phyloP scores from a whole-genome alignment of 35 echinoderm and acorn worm genomes.

The Amphiura filiformis region DNA sequence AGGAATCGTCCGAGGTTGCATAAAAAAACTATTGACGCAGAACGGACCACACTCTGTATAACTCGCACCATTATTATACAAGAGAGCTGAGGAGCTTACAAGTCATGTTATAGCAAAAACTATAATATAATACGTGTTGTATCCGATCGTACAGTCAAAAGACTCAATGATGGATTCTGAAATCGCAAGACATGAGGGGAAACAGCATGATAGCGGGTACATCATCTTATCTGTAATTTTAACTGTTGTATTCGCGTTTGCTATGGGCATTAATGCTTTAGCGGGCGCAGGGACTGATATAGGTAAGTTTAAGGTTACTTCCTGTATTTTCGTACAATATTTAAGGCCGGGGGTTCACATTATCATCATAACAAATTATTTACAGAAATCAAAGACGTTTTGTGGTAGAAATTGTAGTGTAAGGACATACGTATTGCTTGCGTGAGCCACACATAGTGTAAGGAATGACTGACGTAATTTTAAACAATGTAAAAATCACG shows the following conservation, averaged over 20 bases:
- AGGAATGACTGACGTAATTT: neutral
- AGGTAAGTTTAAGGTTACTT: constrained; percentile 19
- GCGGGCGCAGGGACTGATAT: constrained; percentile 8
- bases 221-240: constrained; percentile 6
- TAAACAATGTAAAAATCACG: too few species aligned
- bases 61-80: too few species aligned
- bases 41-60: too few species aligned
- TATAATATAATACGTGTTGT: too few species aligned
- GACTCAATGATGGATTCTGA: neutral
- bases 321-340: neutral
- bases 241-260: neutral
- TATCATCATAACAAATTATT: neutral
- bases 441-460: neutral
- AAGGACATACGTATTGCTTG: neutral
- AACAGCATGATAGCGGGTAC: constrained; percentile 11
- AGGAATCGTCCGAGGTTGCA: too few species aligned
- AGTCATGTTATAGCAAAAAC: too few species aligned
- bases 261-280: constrained; percentile 15
- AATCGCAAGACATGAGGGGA: neutral
- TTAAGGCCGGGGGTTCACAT: neutral
- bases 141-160: too few species aligned
- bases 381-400: neutral
- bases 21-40: too few species aligned
- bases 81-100: too few species aligned
- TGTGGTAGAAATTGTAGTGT: neutral